Evolutionary conservation across 2,888 invertebrate genomes (phyloP).

Genomic region (Cremastinae sp.): DNA sequence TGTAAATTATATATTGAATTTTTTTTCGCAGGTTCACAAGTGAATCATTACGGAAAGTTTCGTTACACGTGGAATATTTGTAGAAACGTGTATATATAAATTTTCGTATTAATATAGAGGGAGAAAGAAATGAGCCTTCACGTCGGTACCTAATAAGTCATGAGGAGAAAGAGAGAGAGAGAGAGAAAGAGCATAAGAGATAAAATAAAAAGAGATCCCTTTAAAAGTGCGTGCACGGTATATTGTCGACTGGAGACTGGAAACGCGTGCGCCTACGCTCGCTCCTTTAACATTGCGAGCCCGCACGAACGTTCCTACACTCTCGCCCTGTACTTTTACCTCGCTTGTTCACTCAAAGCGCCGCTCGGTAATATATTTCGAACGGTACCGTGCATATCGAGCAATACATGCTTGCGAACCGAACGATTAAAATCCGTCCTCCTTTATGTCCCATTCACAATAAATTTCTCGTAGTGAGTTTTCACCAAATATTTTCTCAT

Average conservation of each 20-base stretch:
- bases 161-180: conserved; percentile 40
- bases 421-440: conserved; percentile 60
- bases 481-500: background rate
- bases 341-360: conserved; percentile 68
- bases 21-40: background rate
- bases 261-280: conserved; percentile 70
- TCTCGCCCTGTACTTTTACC: conserved; percentile 26
- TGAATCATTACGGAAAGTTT: background rate
- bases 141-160: conserved; percentile 76
- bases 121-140: conserved; percentile 68
- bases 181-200: too few relatives aligned
- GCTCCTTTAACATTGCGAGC: conserved; percentile 22
- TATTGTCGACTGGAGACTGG: conserved; percentile 48
- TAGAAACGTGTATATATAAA: conserved; percentile 16
- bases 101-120: conserved; percentile 64
- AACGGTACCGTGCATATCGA: conserved; percentile 67
- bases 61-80: conserved; percentile 8
- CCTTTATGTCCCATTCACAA: conserved; percentile 56
- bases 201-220: conserved; percentile 61
- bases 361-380: conserved; percentile 71
- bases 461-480: background rate
- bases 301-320: conserved; percentile 2
- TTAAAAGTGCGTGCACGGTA: conserved; percentile 63
- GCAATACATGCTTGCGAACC: conserved; percentile 57
- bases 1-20: too few relatives aligned